Evolutionary conservation across 2,797 vertebrate genomes (phyloP), one percentile per base, ranked within the genome.

Genomic region (Pachyuromys duprasi): DNA sequence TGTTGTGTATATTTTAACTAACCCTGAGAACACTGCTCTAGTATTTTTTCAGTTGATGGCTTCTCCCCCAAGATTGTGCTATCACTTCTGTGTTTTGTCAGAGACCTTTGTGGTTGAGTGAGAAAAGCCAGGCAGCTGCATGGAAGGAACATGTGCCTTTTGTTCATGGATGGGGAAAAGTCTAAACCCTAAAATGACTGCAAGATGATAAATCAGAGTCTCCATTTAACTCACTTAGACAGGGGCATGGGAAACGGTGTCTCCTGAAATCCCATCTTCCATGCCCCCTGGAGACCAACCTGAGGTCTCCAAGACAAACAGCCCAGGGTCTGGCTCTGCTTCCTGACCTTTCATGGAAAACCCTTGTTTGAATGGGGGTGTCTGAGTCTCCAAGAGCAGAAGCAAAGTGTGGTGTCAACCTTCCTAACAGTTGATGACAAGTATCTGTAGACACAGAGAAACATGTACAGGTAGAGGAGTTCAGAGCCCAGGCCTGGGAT

Each of bases 1-100:
- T 81, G 94, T 60, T 82, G 15, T 92, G 88, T 94, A 80, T 94
- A 92, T 93, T 93, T 96, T 96, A 93, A 90, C 90, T 93, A 89
- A 84, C 69, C 76, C 33, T 91, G 92, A 93, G 81, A 93, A 94
- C 67, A 90, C 42, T 83, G 57, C 49, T 63, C 78, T 67, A 70
- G 81, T 95, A 93, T 91, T 86, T 81, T 80, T 92, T 89, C 94
- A 36, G 89, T 36, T 72, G 83, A 95, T 95, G 86, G 89, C 96
- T 72, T 90, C 81, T 86, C 78, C 82, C 45, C 78, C n/a, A 63
- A 93, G 90, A 89, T 62, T 89, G 80, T 53, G 36, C 90, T n/a
- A 33, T 76, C 79, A 87, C 70, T 88, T 93, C 83, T 22, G 76
- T 67, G 79, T 95, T 86, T 95, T 93, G 31, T 74, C 83, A 96